Evolutionary conservation across 2,797 vertebrate species (phyloP), one percentile per base, ranked within the genome.

Genomic region (Otolemur crassicaudatus): DNA sequence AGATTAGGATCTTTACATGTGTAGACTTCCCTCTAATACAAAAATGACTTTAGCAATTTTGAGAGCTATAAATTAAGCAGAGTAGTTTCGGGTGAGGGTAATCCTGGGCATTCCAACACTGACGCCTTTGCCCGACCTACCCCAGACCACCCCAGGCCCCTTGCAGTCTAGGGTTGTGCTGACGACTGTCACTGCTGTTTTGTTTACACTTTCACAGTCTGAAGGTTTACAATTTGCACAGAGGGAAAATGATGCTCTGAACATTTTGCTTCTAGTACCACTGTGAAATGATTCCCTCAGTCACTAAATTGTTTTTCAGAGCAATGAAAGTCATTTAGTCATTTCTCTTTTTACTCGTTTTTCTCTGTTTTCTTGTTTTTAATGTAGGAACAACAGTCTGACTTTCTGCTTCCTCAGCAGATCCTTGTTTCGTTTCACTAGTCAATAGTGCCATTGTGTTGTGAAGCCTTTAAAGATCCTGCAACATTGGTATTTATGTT

Each of bases 341-440:
- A 8, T 63, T 93, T 58, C 25, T 84, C 1, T 82, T 46, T 85
- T 81, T 67, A 87, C 81, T 93, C 46, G 25, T 49, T 87, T 87
- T 94, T 80, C 61, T 90, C 34, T 91, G 2, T 73, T 37, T 92
- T 87, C 87, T 92, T 43, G 81, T 90, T 73, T 91, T 87, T 92
- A 69, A 76, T 37, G 23, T 90, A 14, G 56, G 58, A 72, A 60
- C 3, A 90, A 29, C 37, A 84, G 11, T n/a, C 46, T 87, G 76
- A 77, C 19, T 95, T 77, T 77, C 91, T 82, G 49, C 49, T 77
- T 46, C 14, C 14, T 89, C 40, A 83, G 56, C 7, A 67, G 20
- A 61, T 5, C 77, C 13, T 77, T 82, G 19, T 46, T 84, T 90
- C 40, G 29, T 85, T 90, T 73, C 25, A 87, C 27, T 34, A 34